Evolutionary conservation across 2,113 vertebrate species (phyloP).

Genomic region (Chitala chitala): DNA sequence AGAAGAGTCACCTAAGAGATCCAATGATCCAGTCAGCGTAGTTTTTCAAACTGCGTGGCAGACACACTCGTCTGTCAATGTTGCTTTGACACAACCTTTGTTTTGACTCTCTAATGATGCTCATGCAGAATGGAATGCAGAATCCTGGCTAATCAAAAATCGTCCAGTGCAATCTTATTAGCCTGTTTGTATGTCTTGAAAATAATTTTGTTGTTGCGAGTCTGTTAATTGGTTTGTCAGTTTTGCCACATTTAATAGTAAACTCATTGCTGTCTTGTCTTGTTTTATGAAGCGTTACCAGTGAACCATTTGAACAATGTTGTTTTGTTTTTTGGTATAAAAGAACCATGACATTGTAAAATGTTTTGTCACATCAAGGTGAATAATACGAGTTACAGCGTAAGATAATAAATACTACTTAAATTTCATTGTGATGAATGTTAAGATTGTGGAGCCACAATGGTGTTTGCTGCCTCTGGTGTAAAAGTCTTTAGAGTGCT

Average conservation of each 20-base stretch:
- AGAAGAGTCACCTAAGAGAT: not conserved
- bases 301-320: not conserved
- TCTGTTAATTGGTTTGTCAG: constrained; percentile 14
- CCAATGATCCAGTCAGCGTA: not conserved
- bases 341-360: not conserved
- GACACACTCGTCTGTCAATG: not conserved
- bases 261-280: constrained; percentile 5
- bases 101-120: not conserved
- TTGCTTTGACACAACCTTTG: not conserved
- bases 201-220: not conserved
- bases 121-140: not conserved
- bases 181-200: not conserved
- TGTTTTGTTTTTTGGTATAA: not conserved
- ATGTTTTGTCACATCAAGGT: not conserved
- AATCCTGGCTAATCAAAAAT: constrained; percentile 5
- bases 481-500: not conserved
- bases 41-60: not conserved
- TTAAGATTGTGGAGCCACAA: not conserved
- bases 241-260: constrained; percentile 2
- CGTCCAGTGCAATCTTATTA: not conserved
- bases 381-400: not conserved
- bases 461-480: not conserved
- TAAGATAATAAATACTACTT: not conserved
- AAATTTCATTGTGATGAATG: not conserved
- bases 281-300: not conserved